phyloP scores from a whole-genome alignment of 1,140 invertebrate species.

The Diachasmimorpha longicaudata region DNA sequence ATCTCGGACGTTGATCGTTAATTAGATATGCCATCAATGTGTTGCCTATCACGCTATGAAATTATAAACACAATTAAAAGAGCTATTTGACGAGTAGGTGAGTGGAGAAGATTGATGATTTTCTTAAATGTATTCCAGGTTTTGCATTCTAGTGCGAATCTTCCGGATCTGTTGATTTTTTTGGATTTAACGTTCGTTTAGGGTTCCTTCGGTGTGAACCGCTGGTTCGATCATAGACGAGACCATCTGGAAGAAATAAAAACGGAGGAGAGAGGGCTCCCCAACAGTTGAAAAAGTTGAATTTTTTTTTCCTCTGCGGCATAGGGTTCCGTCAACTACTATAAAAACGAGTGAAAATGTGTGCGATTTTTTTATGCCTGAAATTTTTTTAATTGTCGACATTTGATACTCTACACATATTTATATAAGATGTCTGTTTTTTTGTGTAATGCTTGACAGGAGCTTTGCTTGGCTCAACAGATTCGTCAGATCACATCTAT shows the following conservation, averaged over 20 bases:
- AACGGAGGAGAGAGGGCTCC: background rate
- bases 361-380: background rate
- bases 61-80: background rate
- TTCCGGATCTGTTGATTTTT: background rate
- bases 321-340: background rate
- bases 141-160: background rate
- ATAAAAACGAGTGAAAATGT: background rate
- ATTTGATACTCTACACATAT: too few relatives aligned
- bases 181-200: background rate
- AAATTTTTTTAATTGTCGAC: background rate
- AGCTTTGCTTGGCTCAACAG: too few relatives aligned
- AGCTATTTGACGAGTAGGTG: background rate
- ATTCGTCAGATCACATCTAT: too few relatives aligned
- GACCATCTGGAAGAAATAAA: constrained; percentile 4
- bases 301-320: background rate
- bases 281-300: background rate
- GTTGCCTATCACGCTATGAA: background rate
- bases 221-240: background rate
- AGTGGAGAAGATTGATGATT: too few relatives aligned
- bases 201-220: background rate
- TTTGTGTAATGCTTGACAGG: too few relatives aligned
- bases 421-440: too few relatives aligned
- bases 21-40: background rate
- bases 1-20: background rate
- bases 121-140: background rate